Percentiles rank a stretch among this genome's conserved stretches.
phyloP scores from a whole-genome alignment of 2,797 vertebrate species.

The Pangasius macronema region DNA sequence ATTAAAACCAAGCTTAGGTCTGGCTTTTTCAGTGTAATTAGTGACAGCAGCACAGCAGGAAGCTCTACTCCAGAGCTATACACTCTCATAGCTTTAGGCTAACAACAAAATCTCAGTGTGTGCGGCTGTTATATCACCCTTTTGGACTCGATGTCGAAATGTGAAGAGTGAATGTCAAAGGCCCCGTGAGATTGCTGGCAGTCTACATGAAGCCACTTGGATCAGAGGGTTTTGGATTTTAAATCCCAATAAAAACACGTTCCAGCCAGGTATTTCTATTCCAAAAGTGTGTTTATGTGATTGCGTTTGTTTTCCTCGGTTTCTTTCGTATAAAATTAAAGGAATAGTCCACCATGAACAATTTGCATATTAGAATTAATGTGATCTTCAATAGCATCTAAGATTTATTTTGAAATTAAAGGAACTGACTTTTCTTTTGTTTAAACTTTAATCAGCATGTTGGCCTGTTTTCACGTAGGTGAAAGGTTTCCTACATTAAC shows the following conservation, averaged over 20 bases:
- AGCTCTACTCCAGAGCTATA: neutral
- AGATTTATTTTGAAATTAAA: neutral
- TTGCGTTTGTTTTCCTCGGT: neutral
- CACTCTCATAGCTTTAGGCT: neutral
- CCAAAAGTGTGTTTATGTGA: neutral
- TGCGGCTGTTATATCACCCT: neutral
- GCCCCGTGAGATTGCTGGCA: neutral
- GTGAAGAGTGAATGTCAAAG: neutral
- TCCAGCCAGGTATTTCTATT: neutral
- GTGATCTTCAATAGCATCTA: neutral
- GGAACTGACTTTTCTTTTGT: neutral
- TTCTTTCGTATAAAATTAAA: neutral
- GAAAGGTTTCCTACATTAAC: neutral
- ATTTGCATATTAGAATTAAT: neutral
- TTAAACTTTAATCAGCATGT: neutral
- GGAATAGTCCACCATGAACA: neutral
- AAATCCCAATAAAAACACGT: neutral
- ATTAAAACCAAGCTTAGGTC: conserved; percentile 35
- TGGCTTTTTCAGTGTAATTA: conserved; percentile 40
- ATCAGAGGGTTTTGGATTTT: neutral
- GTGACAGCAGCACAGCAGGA: conserved; percentile 22
- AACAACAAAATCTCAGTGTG: neutral
- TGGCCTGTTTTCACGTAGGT: neutral
- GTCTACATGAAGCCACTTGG: neutral
- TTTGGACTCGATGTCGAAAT: neutral